Base-by-base conservation (phyloP, 1,140 invertebrate species). In the Acromyrmex heyeri region DNA sequence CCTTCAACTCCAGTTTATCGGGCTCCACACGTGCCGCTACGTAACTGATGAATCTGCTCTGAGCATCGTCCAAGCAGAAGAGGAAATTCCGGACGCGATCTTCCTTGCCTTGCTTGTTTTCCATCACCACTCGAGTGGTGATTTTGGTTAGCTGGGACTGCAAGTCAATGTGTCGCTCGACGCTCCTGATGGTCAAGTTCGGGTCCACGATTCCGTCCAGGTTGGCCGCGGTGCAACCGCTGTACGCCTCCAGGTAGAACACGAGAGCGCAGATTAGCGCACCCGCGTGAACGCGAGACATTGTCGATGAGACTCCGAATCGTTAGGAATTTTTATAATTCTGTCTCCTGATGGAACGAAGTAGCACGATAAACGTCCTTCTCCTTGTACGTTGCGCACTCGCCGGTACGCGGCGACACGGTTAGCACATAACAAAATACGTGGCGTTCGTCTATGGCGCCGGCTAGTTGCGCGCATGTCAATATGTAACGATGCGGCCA, bases 81-180 rank as follows among this genome's bases (percentile, higher is more conserved):
- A 98, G 93, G 91, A 99, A 97, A 88, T 95, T 96, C 55, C 95
- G 96, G 7, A 97, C 96, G 53, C 96, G 93, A 4, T 65, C 69
- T 77, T 96, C 96, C 93, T 97, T 97, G 67, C 97, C 97, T 44
- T 44, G 86, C 95, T 44, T 96, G 94, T 99, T 99, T 95, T 99
- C 97, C 79, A 99, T 93, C 75, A 97, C 97, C 87, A 99, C 95
- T 94, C 97, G 97, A 5, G 96, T 96, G 16, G 96, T 96, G 34
- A 98, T 97, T 95, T 98, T 99, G 0, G 98, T 98, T 53, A 99
- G 95, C 95, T 99, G 99, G 16, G 98, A 97, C 3, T 97, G 96
- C 72, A 99, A 95, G 95, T 99, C 98, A 79, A 99, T 97, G 48
- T 96, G 96, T 92, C 98, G 96, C 69, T 99, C 98, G 16, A 98